These are phyloP conservation scores for Trachelipus rathkii DNA, from an alignment of 1,140 invertebrate species.

Conservation along the genomic window DNA sequence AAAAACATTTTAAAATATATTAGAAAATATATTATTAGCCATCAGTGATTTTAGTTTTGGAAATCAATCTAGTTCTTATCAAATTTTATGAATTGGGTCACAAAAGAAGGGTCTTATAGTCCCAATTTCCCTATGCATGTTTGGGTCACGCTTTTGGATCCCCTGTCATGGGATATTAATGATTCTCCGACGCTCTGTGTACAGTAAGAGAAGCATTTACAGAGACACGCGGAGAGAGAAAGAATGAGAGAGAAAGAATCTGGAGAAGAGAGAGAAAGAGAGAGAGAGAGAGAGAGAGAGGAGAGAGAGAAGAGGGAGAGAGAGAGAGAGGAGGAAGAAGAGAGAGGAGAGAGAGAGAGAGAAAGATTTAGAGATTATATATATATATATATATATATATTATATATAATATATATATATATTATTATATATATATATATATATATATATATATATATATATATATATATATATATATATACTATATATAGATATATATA, in stretches of 20 bases:
- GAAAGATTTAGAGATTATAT: neutral
- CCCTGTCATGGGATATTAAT: neutral
- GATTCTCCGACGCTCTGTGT: neutral
- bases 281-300: neutral
- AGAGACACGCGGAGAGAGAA: neutral
- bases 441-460: constrained; percentile 13
- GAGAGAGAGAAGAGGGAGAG: neutral
- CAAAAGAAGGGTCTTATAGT: neutral
- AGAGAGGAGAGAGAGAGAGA: neutral
- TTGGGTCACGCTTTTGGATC: neutral
- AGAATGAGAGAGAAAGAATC: neutral
- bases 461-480: constrained; percentile 4
- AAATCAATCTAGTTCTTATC: neutral
- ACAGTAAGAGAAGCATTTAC: neutral
- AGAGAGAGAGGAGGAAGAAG: neutral
- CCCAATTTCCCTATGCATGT: neutral
- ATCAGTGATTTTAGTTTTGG: too few species aligned
- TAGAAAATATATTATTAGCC: too few species aligned
- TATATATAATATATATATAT: neutral
- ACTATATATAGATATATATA: neutral
- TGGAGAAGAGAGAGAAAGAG: neutral
- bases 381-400: constrained; percentile 9
- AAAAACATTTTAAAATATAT: too few species aligned
- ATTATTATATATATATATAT: neutral
- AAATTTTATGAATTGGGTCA: neutral